A percentile compares a stretch with the other conserved stretches of the same genome.
phyloP scores from a whole-genome alignment of 2,888 invertebrate genomes.

The Stegophylla sp. region DNA sequence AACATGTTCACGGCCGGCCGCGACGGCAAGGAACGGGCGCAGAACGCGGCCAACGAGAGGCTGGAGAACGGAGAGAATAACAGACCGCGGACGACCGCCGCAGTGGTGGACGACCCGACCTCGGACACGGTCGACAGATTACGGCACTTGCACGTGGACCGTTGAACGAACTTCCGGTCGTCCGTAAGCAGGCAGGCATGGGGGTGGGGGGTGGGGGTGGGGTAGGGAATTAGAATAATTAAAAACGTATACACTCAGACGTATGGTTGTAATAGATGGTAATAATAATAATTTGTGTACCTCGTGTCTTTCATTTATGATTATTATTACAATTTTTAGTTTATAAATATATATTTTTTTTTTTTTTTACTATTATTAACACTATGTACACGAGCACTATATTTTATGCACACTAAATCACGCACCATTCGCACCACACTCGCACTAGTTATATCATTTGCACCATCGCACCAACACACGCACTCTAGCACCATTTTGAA shows the following conservation, averaged over 20 bases:
- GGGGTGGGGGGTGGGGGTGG: background rate
- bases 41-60: conserved; percentile 66
- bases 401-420: background rate
- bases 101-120: background rate
- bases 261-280: too few relatives aligned
- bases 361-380: conserved; percentile 1
- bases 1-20: conserved; percentile 68
- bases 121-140: conserved; percentile 35
- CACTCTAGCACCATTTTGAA: background rate
- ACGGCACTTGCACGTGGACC: background rate
- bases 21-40: conserved; percentile 66
- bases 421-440: conserved; percentile 18
- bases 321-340: background rate
- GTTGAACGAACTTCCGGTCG: conserved; percentile 1
- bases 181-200: background rate
- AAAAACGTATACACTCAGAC: too few relatives aligned
- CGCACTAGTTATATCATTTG: conserved; percentile 13
- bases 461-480: background rate
- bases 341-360: too few relatives aligned
- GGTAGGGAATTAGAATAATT: too few relatives aligned
- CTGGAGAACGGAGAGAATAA: conserved; percentile 65
- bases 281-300: too few relatives aligned
- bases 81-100: background rate
- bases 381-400: background rate
- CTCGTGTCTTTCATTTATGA: background rate